phyloP scores from a whole-genome alignment of 2,797 vertebrate genomes.

The Triplophysa yarkandensis region DNA sequence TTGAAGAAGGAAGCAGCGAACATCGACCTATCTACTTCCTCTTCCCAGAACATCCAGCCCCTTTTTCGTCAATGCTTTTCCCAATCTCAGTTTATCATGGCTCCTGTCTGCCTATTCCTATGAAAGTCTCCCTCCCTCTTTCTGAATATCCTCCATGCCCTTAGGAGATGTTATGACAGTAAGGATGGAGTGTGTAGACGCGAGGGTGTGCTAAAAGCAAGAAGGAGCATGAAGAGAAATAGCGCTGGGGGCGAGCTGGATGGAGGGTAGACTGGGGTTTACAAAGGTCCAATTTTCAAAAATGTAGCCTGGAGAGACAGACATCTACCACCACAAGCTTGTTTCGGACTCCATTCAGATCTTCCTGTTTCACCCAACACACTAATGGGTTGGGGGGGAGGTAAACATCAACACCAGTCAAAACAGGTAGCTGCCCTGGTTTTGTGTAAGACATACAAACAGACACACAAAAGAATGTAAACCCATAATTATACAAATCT shows the following conservation, averaged over 20 bases:
- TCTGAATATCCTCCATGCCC: constrained; percentile 65
- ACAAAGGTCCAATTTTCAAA: constrained; percentile 73
- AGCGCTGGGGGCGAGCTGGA: constrained; percentile 51
- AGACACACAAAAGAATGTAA: background rate
- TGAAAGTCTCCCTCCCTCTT: constrained; percentile 22
- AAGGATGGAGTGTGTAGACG: constrained; percentile 66
- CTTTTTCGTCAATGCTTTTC: constrained; percentile 41
- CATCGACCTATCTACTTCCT: constrained; percentile 25
- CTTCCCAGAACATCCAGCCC: constrained; percentile 54
- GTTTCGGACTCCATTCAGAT: constrained; percentile 33
- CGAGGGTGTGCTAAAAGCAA: constrained; percentile 41
- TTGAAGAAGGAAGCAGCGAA: background rate
- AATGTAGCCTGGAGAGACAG: constrained; percentile 76
- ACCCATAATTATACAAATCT: constrained; percentile 12
- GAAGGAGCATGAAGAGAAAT: constrained; percentile 76
- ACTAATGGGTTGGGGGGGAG: constrained; percentile 49
- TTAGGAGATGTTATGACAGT: constrained; percentile 77
- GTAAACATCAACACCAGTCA: constrained; percentile 67
- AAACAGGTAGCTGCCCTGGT: constrained; percentile 25
- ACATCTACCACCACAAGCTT: constrained; percentile 64
- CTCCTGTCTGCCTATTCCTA: constrained; percentile 36
- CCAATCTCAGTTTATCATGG: constrained; percentile 48
- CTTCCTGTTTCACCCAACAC: constrained; percentile 63
- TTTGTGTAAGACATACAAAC: constrained; percentile 17
- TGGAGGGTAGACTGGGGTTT: constrained; percentile 60